These are phyloP conservation scores for Drosophila baimaii DNA, from an alignment of 1,140 invertebrate species.

Conservation along the genomic window DNA sequence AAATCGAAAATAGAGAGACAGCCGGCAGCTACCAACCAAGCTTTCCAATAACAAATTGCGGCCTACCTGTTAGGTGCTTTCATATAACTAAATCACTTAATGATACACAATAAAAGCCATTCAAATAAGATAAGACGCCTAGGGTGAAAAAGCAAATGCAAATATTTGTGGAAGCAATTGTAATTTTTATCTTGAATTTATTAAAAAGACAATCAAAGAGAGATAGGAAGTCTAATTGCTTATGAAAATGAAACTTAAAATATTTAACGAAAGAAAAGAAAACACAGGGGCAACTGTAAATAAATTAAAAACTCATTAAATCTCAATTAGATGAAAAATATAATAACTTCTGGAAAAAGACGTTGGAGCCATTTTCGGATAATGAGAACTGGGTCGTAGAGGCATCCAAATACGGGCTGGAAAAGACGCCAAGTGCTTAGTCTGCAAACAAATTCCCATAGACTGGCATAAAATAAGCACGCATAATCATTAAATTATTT, in stretches of 20 bases:
- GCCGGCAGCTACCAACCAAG: slow-evolving; percentile 9
- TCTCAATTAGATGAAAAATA: slow-evolving; percentile 5
- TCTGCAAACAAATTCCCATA: slow-evolving; percentile 19
- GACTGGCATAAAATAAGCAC: slow-evolving; percentile 8
- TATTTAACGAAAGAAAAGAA: background rate
- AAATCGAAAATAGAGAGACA: slow-evolving; percentile 8
- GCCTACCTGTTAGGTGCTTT: slow-evolving; percentile 10
- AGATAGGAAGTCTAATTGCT: slow-evolving; percentile 4
- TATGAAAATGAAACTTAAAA: background rate
- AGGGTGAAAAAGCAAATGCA: background rate
- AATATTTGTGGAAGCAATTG: slow-evolving; percentile 16
- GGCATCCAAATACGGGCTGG: background rate
- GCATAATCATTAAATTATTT: slow-evolving; percentile 15
- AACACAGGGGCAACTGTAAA: background rate
- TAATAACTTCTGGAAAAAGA: slow-evolving; percentile 2
- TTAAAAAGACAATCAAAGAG: background rate
- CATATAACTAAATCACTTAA: slow-evolving; percentile 7
- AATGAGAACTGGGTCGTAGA: slow-evolving; percentile 17
- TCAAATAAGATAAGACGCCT: slow-evolving; percentile 1
- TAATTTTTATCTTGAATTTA: background rate
- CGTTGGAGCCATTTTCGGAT: background rate
- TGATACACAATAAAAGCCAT: background rate
- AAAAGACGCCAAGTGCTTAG: slow-evolving; percentile 4
- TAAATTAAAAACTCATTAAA: slow-evolving; percentile 20
- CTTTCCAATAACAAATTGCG: slow-evolving; percentile 6